Percentiles rank a stretch among this genome's conserved stretches.
Conservation (phyloP, 1,140 invertebrate species). For the Coenobita brevimanus region DNA sequence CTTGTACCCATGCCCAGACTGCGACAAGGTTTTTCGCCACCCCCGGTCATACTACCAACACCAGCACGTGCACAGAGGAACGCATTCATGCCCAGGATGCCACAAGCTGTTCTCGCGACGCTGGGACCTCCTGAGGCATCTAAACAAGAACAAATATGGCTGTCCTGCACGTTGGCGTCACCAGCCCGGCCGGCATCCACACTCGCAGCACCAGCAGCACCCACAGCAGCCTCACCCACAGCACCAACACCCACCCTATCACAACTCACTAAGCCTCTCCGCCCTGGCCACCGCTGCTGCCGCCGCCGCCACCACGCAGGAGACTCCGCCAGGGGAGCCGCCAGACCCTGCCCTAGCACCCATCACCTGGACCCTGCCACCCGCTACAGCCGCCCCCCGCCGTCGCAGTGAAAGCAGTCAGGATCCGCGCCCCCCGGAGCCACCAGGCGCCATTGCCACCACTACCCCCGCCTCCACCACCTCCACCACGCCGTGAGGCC, state of each 20-base stretch:
- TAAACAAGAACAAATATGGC: slow-evolving; percentile 70
- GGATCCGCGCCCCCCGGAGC: background rate
- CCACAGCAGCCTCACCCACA: no score
- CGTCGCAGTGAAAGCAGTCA: no score
- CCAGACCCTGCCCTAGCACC: slow-evolving; percentile 3
- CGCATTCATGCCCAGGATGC: slow-evolving; percentile 69
- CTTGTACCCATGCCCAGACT: slow-evolving; percentile 68
- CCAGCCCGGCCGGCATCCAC: background rate
- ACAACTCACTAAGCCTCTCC: slow-evolving; percentile 59
- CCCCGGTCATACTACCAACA: slow-evolving; percentile 70
- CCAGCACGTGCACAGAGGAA: slow-evolving; percentile 69
- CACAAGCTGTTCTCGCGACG: slow-evolving; percentile 69
- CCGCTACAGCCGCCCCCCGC: background rate
- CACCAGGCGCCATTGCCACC: background rate
- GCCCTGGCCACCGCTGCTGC: slow-evolving; percentile 56
- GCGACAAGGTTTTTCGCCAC: slow-evolving; percentile 69
- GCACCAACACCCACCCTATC: slow-evolving; percentile 45
- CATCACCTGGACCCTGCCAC: background rate
- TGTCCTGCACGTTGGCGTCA: slow-evolving; percentile 66
- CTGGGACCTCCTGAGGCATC: slow-evolving; percentile 69
- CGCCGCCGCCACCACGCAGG: slow-evolving; percentile 48
- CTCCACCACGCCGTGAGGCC: slow-evolving; percentile 52
- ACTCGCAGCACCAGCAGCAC: no score
- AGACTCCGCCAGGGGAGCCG: slow-evolving; percentile 21
- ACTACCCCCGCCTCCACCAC: slow-evolving; percentile 42